Evolutionary conservation across 1,140 invertebrate genomes (phyloP).

Genomic region (Caerostris darwini): DNA sequence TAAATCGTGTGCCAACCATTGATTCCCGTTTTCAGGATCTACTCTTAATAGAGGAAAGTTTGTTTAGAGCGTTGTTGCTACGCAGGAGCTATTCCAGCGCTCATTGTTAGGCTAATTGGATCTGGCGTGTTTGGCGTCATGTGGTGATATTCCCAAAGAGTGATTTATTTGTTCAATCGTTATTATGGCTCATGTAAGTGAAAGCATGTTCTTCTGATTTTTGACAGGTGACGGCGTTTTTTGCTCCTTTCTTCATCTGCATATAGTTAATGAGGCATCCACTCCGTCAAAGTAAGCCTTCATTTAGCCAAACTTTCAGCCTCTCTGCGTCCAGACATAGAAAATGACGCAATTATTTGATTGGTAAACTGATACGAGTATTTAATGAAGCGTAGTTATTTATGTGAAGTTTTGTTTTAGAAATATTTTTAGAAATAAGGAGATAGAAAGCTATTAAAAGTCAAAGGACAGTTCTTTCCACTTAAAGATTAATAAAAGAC

Average conservation of each 20-base stretch:
- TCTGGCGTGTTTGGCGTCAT: conserved; percentile 34
- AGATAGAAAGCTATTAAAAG: too few species aligned
- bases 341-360: not conserved
- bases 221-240: not conserved
- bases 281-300: not conserved
- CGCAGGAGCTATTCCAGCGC: conserved; percentile 32
- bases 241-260: not conserved
- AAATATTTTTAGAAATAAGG: not conserved
- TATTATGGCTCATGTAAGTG: conserved; percentile 42
- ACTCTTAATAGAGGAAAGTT: conserved; percentile 62
- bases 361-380: not conserved
- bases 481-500: too few species aligned
- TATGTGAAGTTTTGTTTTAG: not conserved
- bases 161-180: conserved; percentile 68
- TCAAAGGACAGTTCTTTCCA: too few species aligned
- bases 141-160: conserved; percentile 63
- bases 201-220: conserved; percentile 29
- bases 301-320: not conserved
- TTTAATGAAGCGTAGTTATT: not conserved
- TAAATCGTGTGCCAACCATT: conserved; percentile 49
- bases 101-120: conserved; percentile 68
- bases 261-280: conserved; percentile 9
- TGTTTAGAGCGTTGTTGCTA: conserved; percentile 59
- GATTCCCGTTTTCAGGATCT: conserved; percentile 47
- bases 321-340: not conserved